Base-by-base conservation (phyloP, 2,797 vertebrate genomes). In the Thaleichthys pacificus region DNA sequence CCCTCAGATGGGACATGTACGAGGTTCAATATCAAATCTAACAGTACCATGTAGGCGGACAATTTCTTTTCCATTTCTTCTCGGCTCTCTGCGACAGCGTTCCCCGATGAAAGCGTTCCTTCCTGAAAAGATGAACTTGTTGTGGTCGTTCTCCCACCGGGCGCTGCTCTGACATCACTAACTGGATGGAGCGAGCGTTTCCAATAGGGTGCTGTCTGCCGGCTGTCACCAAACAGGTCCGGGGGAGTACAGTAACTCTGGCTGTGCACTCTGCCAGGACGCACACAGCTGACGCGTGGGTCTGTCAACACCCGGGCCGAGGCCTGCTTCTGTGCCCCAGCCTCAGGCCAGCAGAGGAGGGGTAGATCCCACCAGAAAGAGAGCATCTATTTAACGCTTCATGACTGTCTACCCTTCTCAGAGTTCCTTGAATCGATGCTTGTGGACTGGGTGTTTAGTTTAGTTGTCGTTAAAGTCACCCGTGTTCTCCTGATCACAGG, bases 111-210 rank as follows among this genome's bases (percentile, higher is more conserved):
- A 21, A 78, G 32, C 21, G 67, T 17, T 62, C 71, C 54, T 70
- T 78, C 84, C 83, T 78, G 75, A 70, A 69, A 28, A 81, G 61
- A 80, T 78, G 78, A 70, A 42, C 38, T 42, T 3, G 38, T 42
- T 3, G 38, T 35, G 5, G 5, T 35, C 32, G 7, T 35, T 35
- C 32, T 35, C 32, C 32, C 32, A 6, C 2, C 26, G 2, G 26
- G 61, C 30, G 66, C 69, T 73, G 76, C 71, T 76, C 76, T 84
- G 82, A 87, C 88, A 69, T 88, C 88, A 87, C 78, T 89, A 91
- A 87, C 86, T 21, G 82, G 79, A 84, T 73, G 72, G 73, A 67
- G 76, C 14, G 9, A 66, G 17, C 57, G 14, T 11, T 83, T 87
- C 82, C 84, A 77, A 85, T 78, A 73, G 62, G 71, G 47, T 21